These are phyloP conservation scores for Drosophila elegans DNA, from an alignment of 1,140 invertebrate genomes.

Conservation along the genomic window DNA sequence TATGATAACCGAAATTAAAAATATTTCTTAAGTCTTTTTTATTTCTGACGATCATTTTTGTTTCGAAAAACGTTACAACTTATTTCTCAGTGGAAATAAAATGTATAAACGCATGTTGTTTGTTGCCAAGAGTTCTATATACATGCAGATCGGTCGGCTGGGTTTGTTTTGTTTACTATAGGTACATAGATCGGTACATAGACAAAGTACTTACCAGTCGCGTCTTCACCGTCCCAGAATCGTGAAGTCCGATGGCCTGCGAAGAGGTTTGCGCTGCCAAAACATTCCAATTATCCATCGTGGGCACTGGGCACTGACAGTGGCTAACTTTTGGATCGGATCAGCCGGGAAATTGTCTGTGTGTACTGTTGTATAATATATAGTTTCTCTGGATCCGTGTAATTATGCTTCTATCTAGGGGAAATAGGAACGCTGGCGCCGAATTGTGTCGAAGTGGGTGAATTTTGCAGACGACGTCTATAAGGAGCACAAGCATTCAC, in stretches of 20 bases:
- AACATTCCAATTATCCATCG: slow-evolving; percentile 84
- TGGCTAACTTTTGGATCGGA: slow-evolving; percentile 3
- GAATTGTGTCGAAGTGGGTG: slow-evolving; percentile 32
- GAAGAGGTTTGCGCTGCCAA: slow-evolving; percentile 81
- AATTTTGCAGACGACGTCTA: slow-evolving; percentile 38
- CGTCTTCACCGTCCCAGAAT: slow-evolving; percentile 58
- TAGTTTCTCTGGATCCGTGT: slow-evolving; percentile 25
- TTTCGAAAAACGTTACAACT: too few relatives aligned
- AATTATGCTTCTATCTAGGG: slow-evolving; percentile 29
- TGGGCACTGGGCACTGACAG: background rate
- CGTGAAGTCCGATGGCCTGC: slow-evolving; percentile 76
- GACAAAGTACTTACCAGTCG: slow-evolving; percentile 70
- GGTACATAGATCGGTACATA: background rate
- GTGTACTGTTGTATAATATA: slow-evolving; percentile 17
- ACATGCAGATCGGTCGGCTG: slow-evolving; percentile 33
- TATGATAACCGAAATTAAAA: too few relatives aligned
- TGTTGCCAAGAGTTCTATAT: slow-evolving; percentile 43
- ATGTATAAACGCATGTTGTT: slow-evolving; percentile 7
- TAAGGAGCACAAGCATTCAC: slow-evolving; percentile 55
- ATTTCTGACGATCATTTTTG: too few relatives aligned
- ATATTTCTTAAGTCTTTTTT: too few relatives aligned
- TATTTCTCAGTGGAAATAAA: background rate
- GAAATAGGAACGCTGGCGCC: slow-evolving; percentile 27
- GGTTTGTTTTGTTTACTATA: slow-evolving; percentile 68
- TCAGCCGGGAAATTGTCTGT: slow-evolving; percentile 22